Conservation (phyloP, 2,797 vertebrate species). For the Danio jaintianensis region DNA sequence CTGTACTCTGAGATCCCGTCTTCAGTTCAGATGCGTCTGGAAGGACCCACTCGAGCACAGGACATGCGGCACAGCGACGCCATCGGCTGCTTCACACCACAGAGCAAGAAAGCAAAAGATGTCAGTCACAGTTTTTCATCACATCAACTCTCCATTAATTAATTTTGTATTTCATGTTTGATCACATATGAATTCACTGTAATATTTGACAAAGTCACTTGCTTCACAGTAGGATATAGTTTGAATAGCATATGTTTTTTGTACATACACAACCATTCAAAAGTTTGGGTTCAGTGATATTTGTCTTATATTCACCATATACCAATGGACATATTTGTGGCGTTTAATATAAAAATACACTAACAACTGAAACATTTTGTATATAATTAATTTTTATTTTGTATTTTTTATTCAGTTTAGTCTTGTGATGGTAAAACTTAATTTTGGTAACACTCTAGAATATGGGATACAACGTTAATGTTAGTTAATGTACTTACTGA, state of each 20-base stretch:
- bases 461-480: too few relatives aligned
- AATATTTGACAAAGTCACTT: too few relatives aligned
- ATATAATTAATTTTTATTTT: neutral
- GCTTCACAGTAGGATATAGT: neutral
- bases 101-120: slow-evolving; percentile 86
- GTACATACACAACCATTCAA: neutral
- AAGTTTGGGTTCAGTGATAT: too few relatives aligned
- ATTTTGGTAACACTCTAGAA: neutral
- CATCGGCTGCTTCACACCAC: slow-evolving; percentile 91
- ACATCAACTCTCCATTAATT: neutral
- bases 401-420: neutral
- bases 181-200: too few relatives aligned
- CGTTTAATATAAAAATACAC: neutral
- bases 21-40: slow-evolving; percentile 85
- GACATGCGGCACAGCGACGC: slow-evolving; percentile 71
- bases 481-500: too few relatives aligned
- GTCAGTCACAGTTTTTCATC: slow-evolving; percentile 69
- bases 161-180: neutral
- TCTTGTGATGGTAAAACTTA: neutral
- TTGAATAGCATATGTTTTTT: too few relatives aligned
- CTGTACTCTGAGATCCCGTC: slow-evolving; percentile 91
- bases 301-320: neutral
- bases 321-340: too few relatives aligned
- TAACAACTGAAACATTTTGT: neutral
- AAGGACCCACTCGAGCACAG: slow-evolving; percentile 80